A percentile compares a stretch with the other conserved stretches of the same genome.
These are phyloP conservation scores for Arion vulgaris DNA, from an alignment of 1,140 invertebrate genomes.

Conservation along the genomic window DNA sequence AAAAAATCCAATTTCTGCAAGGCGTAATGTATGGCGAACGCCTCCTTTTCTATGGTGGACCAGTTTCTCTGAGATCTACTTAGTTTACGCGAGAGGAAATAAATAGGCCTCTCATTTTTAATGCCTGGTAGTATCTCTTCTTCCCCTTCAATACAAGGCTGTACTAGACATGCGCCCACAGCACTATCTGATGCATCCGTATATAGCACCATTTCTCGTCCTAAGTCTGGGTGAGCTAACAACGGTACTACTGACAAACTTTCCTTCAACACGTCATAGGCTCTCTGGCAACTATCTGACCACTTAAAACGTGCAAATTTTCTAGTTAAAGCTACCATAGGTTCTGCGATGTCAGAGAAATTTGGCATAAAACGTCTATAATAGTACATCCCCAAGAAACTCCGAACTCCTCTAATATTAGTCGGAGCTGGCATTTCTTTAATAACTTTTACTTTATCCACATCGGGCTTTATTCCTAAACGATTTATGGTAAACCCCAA, in stretches of 20 bases:
- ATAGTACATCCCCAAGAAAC: not conserved
- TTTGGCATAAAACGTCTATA: not conserved
- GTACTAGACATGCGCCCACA: not conserved
- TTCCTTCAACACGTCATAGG: not conserved
- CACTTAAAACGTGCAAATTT: not conserved
- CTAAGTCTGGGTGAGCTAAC: not conserved
- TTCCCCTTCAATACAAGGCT: not conserved
- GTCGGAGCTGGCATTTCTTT: not conserved
- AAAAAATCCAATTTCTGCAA: not conserved
- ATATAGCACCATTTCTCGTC: not conserved
- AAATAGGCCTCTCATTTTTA: not conserved
- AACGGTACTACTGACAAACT: not conserved
- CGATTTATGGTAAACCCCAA: constrained; percentile 9
- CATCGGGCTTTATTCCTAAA: not conserved
- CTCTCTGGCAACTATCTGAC: not conserved
- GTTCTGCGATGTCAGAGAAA: not conserved
- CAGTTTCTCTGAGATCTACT: not conserved
- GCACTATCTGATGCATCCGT: not conserved
- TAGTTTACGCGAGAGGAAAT: not conserved
- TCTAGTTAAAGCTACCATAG: not conserved
- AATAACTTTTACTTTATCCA: not conserved
- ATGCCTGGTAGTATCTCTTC: not conserved
- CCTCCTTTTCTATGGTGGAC: not conserved
- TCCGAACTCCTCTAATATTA: not conserved
- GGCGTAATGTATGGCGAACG: not conserved